Conservation (phyloP, 2,113 vertebrate species). For the Bubalus kerabau region DNA sequence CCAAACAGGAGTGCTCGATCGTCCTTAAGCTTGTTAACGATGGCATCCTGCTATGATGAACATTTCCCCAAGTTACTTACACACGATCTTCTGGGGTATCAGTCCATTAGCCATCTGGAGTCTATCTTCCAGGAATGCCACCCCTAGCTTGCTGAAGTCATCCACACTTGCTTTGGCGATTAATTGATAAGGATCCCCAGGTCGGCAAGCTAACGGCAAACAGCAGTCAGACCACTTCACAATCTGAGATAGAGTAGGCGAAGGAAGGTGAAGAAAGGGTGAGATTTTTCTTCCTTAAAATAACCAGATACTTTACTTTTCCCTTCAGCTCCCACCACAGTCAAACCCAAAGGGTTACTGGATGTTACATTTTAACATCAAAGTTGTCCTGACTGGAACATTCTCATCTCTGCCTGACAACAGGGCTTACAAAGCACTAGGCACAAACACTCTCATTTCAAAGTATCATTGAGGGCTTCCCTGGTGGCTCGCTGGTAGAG, state of each 20-base stretch:
- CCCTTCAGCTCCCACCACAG: background rate
- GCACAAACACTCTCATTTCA: background rate
- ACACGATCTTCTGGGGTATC: constrained; percentile 90
- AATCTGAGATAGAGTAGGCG: constrained; percentile 75
- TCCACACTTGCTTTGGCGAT: constrained; percentile 91
- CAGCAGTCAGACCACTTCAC: constrained; percentile 94
- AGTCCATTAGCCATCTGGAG: constrained; percentile 92
- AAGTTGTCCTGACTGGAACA: background rate
- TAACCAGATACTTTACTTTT: background rate
- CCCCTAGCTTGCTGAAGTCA: constrained; percentile 91
- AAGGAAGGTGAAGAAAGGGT: background rate
- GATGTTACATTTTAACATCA: background rate
- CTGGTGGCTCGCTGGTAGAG: background rate
- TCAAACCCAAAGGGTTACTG: background rate
- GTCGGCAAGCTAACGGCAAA: constrained; percentile 86
- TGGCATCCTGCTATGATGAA: rapidly evolving
- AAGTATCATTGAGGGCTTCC: background rate
- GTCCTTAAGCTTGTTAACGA: background rate
- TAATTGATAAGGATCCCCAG: constrained; percentile 86
- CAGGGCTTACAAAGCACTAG: background rate
- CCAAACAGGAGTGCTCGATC: rapidly evolving
- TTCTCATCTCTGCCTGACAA: background rate
- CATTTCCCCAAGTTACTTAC: constrained; percentile 79
- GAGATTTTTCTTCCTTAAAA: background rate
- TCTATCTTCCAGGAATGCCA: constrained; percentile 94